Base-by-base conservation (phyloP, 2,797 vertebrate species). In the Amazona ochrocephala region DNA sequence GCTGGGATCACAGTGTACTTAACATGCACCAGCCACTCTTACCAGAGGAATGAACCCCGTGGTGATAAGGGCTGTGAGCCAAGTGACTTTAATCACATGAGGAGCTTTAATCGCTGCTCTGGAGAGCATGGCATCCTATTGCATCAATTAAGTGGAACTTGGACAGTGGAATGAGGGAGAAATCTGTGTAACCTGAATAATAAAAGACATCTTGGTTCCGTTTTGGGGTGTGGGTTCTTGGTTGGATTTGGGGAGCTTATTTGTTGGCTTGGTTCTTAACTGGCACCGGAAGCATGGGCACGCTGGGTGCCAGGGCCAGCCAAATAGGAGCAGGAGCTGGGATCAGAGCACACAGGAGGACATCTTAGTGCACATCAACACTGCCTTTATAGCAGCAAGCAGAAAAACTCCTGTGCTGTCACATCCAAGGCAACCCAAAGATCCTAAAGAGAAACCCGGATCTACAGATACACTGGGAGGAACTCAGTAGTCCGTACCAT, bases 101-200 rank as follows among this genome's bases (percentile, higher is more conserved):
- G 62, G 60, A 88, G 48, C 0, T 96, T 65, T 61, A 80, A 54
- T 84, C 77, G n/a, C 61, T 90, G 87, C 64, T 87, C 74, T 66
- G 42, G 71, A 91, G 74, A 88, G 42, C 0, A 4, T 11, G 61
- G 90, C 68, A 84, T 92, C 83, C 75, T 74, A 58, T 66, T 92
- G 68, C 22, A 2, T 75, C 86, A 82, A n/a, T 50, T 21, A 90
- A 84, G 61, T 82, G 78, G 93, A 94, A 94, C 96, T 93, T 54
- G 77, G 42, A 68, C 61, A 65, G 0, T 19, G 51, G 24, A 93
- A 62, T 42, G 53, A 37, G 15, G 24, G 12, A 11, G 7, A 5
- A 24, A 13, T 26, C 32, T 41, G 13, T 42, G 62, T 18, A 79
- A 58, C 56, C 39, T 82, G 77, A 90, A 61, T 2, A 3, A 5